phyloP scores from a whole-genome alignment of 1,140 invertebrate genomes.

The Drosophila lowei region DNA sequence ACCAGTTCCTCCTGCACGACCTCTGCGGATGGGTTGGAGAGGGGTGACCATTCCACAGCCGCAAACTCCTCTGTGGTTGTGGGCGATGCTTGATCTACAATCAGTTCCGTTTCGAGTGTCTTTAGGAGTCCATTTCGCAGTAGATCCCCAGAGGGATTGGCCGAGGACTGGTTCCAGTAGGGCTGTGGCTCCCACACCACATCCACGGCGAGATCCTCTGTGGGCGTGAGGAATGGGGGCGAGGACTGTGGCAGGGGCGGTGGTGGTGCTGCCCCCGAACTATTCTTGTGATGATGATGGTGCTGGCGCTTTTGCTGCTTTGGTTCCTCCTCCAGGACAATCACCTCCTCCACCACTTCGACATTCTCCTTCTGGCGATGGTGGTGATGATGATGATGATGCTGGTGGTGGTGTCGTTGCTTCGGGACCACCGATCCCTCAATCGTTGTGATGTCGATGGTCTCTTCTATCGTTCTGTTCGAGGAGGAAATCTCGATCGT shows the following conservation, averaged over 20 bases:
- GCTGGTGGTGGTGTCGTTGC: slow-evolving; percentile 42
- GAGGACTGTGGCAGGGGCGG: slow-evolving; percentile 55
- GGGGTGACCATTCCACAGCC: slow-evolving; percentile 8
- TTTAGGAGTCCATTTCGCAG: not conserved
- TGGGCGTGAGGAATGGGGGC: slow-evolving; percentile 57
- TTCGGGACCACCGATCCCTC: slow-evolving; percentile 31
- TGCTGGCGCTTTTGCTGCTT: slow-evolving; percentile 19
- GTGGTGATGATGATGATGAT: slow-evolving; percentile 37
- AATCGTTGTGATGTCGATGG: slow-evolving; percentile 45
- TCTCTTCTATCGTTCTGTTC: slow-evolving; percentile 41
- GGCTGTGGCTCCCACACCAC: slow-evolving; percentile 30
- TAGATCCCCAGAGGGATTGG: slow-evolving; percentile 18
- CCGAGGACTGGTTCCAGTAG: slow-evolving; percentile 26
- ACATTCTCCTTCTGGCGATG: slow-evolving; percentile 34
- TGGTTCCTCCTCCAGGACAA: slow-evolving; percentile 23
- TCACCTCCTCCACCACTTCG: slow-evolving; percentile 36
- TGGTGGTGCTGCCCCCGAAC: slow-evolving; percentile 28
- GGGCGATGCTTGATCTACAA: slow-evolving; percentile 7
- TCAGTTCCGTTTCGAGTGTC: slow-evolving; percentile 1
- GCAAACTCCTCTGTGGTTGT: slow-evolving; percentile 41
- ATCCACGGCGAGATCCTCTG: slow-evolving; percentile 43
- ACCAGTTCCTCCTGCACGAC: slow-evolving; percentile 28
- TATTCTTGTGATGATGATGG: slow-evolving; percentile 26
- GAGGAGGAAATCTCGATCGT: slow-evolving; percentile 47
- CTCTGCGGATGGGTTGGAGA: not conserved